These are phyloP conservation scores for Agrypnia vestita DNA, from an alignment of 1,140 invertebrate genomes.

Conservation along the genomic window DNA sequence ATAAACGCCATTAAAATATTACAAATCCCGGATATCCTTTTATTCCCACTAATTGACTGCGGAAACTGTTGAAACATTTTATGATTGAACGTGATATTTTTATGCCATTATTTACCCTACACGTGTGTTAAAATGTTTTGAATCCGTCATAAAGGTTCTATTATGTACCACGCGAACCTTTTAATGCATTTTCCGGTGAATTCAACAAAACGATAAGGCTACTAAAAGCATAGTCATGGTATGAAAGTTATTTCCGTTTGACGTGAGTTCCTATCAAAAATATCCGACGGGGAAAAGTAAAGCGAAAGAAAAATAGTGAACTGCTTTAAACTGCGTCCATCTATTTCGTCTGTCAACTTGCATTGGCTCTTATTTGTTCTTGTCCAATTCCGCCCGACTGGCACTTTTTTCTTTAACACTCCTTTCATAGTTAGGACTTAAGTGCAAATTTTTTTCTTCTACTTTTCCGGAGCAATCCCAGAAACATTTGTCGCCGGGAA, in stretches of 20 bases:
- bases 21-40: not conserved
- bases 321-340: constrained; percentile 40
- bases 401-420: constrained; percentile 47
- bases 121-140: constrained; percentile 25
- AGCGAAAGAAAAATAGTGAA: constrained; percentile 26
- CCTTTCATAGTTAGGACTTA: constrained; percentile 40
- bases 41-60: constrained; percentile 14
- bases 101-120: constrained; percentile 7
- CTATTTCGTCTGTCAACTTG: constrained; percentile 54
- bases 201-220: constrained; percentile 39
- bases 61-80: constrained; percentile 21
- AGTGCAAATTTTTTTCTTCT: constrained; percentile 33
- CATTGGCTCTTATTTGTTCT: constrained; percentile 57
- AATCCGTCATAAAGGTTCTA: constrained; percentile 14
- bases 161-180: constrained; percentile 30
- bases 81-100: constrained; percentile 7
- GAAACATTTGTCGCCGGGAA: constrained; percentile 35
- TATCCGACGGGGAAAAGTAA: constrained; percentile 25
- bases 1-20: too few relatives aligned
- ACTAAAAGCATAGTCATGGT: constrained; percentile 26
- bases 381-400: constrained; percentile 52
- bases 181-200: constrained; percentile 46
- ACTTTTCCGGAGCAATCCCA: not conserved
- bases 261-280: constrained; percentile 42
- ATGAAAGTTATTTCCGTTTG: constrained; percentile 45